These are phyloP conservation scores for Drosophila austrosaltans DNA, from an alignment of 2,888 invertebrate genomes.

Conservation along the genomic window DNA sequence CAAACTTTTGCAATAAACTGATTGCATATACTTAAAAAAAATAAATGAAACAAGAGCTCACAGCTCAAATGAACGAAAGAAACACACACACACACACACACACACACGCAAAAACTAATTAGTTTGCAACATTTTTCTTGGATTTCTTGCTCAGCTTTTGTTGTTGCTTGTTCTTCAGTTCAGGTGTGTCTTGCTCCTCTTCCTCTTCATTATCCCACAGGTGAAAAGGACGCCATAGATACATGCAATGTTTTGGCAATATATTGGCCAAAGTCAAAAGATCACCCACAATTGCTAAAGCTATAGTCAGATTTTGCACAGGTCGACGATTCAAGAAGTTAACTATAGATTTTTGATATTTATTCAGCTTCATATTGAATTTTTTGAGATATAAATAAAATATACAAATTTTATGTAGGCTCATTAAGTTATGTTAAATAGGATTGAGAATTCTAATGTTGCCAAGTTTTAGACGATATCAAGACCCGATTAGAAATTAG, in stretches of 20 bases:
- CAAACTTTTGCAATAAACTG: slow-evolving; percentile 4
- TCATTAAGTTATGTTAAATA: slow-evolving; percentile 4
- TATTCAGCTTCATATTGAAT: background rate
- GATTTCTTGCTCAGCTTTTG: background rate
- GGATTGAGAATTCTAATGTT: background rate
- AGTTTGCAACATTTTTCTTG: background rate
- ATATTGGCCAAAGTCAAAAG: slow-evolving; percentile 41
- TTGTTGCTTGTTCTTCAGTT: background rate
- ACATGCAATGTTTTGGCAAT: slow-evolving; percentile 50
- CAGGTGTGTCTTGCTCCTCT: background rate
- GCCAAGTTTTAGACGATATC: background rate
- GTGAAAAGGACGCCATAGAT: slow-evolving; percentile 52
- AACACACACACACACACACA: slow-evolving; percentile 16
- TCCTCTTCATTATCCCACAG: slow-evolving; percentile 28
- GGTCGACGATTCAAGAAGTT: slow-evolving; percentile 33
- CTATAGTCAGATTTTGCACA: slow-evolving; percentile 35
- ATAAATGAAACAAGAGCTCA: background rate
- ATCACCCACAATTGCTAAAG: slow-evolving; percentile 50
- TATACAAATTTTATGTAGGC: background rate
- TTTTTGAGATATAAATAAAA: background rate
- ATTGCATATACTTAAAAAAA: slow-evolving; percentile 10
- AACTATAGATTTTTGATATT: background rate
- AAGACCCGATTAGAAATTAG: slow-evolving; percentile 29
- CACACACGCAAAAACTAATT: slow-evolving; percentile 2
- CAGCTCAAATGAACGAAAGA: background rate